Conservation (phyloP, 2,888 invertebrate genomes). For the Lepetodrilus schrolli region DNA sequence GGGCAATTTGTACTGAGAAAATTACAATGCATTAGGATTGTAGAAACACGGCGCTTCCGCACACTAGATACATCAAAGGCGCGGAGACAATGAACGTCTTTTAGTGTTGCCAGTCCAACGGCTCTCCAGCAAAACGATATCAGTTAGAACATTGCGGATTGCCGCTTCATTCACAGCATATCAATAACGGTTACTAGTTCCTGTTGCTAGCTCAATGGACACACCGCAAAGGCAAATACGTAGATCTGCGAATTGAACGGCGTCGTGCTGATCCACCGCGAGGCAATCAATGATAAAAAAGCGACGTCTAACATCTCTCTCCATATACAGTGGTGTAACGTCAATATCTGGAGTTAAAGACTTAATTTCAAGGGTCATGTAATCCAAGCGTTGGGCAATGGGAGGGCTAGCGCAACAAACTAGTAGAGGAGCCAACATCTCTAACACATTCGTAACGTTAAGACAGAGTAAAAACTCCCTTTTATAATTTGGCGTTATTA, state of each 20-base stretch:
- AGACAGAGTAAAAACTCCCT: too few relatives aligned
- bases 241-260: not conserved
- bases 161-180: conserved; percentile 4
- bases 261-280: not conserved
- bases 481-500: too few relatives aligned
- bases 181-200: not conserved
- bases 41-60: not conserved
- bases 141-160: not conserved
- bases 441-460: too few relatives aligned
- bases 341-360: not conserved
- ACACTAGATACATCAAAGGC: not conserved
- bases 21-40: conserved; percentile 13
- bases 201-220: not conserved
- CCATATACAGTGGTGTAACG: not conserved
- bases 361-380: not conserved
- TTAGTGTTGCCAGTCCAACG: not conserved
- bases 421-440: too few relatives aligned
- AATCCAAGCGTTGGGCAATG: not conserved
- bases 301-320: not conserved
- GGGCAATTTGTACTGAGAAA: not conserved
- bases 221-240: not conserved
- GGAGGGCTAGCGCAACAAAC: too few relatives aligned
- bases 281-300: conserved; percentile 13
- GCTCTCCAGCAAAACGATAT: not conserved
- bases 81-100: not conserved